These are phyloP conservation scores for Drosophila melanogaster DNA, from an alignment of 1,140 invertebrate genomes.

Conservation along the genomic window DNA sequence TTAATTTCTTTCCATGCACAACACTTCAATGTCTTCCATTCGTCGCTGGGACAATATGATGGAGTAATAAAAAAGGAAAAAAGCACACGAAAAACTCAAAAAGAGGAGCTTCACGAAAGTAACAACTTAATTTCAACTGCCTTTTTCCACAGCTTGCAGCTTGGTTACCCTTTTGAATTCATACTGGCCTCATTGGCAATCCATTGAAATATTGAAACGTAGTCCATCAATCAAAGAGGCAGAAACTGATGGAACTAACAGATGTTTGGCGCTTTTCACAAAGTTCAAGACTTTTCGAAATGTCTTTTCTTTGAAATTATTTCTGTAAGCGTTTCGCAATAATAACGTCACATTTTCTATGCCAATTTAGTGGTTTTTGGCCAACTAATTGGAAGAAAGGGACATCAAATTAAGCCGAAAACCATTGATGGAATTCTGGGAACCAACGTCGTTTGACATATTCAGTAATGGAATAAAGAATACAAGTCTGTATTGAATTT, in stretches of 20 bases:
- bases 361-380: neutral
- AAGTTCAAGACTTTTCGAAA: neutral
- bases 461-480: neutral
- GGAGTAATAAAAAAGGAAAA: slow-evolving; percentile 20
- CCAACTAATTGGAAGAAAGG: slow-evolving; percentile 11
- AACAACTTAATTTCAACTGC: slow-evolving; percentile 76
- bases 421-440: neutral
- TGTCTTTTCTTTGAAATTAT: neutral
- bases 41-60: slow-evolving; percentile 42
- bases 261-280: slow-evolving; percentile 5
- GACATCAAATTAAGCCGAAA: neutral
- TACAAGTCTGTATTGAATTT: neutral
- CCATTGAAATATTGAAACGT: slow-evolving; percentile 43
- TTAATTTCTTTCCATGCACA: neutral
- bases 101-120: slow-evolving; percentile 48
- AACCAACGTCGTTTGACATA: neutral
- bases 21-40: slow-evolving; percentile 46
- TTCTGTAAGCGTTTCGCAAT: neutral
- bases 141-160: slow-evolving; percentile 23
- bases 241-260: slow-evolving; percentile 7
- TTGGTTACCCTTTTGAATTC: slow-evolving; percentile 43
- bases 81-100: slow-evolving; percentile 1
- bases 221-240: slow-evolving; percentile 45
- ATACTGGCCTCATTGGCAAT: slow-evolving; percentile 32
- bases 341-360: slow-evolving; percentile 12